Base-by-base conservation (phyloP, 1,140 invertebrate genomes). In the Phymastichus coffea region DNA sequence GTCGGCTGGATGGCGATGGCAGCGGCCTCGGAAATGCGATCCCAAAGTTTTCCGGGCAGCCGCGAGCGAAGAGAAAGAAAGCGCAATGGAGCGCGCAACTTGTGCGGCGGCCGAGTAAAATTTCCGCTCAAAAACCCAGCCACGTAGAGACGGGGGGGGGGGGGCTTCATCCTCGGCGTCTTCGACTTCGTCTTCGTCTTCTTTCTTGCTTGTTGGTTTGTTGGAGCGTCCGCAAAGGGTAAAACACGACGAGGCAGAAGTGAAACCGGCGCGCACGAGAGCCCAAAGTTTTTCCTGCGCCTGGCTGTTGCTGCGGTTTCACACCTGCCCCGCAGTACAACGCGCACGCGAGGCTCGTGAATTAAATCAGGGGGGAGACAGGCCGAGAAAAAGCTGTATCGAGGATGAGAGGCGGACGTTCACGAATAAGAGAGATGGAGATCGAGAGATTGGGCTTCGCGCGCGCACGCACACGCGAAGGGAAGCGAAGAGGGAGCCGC, bases 301-400 rank as follows among this genome's bases (percentile, higher is more conserved):
- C 28, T n/a, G n/a, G n/a, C n/a, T n/a, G n/a, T n/a, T 61, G 51
- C 44, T 38, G 51, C 54, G 57, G 63, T 57, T 67, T 67, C 65
- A 63, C 65, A 67, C 67, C 65, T 69, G 67, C 54, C 58, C 20
- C 49, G 28, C 15, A n/a, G 12, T n/a, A n/a, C n/a, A n/a, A n/a
- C n/a, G n/a, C 23, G 43, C 48, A 44, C 19, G 25, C 22, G 37
- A 9, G 25, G 43, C 46, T 35, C 55, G 61, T 48, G 60, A 66
- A 63, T 67, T 64, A 62, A 64, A 69, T 69, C 55, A 40, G 56
- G 46, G 51, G 60, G 57, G n/a, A n/a, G n/a, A n/a, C n/a, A n/a
- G n/a, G n/a, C n/a, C n/a, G n/a, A n/a, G n/a, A n/a, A n/a, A n/a
- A n/a, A n/a, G n/a, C n/a, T n/a, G n/a, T n/a, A n/a, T n/a, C n/a